Conservation (phyloP, 2,113 vertebrate genomes). For the Forbesichthys papilliferus region DNA sequence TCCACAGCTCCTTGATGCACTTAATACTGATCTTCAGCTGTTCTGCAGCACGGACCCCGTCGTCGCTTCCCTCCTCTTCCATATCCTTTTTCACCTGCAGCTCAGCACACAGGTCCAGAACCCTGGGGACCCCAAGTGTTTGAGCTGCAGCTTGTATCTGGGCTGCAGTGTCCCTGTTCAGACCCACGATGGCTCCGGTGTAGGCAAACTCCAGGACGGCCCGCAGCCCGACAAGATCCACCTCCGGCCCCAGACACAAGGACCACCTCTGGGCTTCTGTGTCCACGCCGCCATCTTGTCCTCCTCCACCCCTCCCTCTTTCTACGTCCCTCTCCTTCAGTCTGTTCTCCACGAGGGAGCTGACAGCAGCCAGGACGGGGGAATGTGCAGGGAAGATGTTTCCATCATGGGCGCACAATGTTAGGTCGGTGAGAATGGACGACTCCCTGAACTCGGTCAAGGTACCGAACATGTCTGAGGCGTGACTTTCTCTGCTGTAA, state of each 20-base stretch:
- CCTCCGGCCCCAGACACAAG: slow-evolving; percentile 50
- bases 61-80: background rate
- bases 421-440: slow-evolving; percentile 71
- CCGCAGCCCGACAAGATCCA: slow-evolving; percentile 66
- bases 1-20: slow-evolving; percentile 72
- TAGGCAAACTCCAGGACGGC: slow-evolving; percentile 86
- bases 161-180: slow-evolving; percentile 19
- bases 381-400: slow-evolving; percentile 64
- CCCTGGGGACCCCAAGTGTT: slow-evolving; percentile 67
- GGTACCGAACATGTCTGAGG: slow-evolving; percentile 60
- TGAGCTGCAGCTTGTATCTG: slow-evolving; percentile 74
- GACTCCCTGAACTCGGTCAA: slow-evolving; percentile 68
- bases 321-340: background rate
- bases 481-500: slow-evolving; percentile 54
- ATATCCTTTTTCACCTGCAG: slow-evolving; percentile 22
- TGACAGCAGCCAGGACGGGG: slow-evolving; percentile 76
- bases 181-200: slow-evolving; percentile 65
- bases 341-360: slow-evolving; percentile 59
- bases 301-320: background rate
- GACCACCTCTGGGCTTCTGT: slow-evolving; percentile 20
- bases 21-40: slow-evolving; percentile 73
- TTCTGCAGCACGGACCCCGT: slow-evolving; percentile 58
- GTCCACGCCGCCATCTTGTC: background rate
- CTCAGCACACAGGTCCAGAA: slow-evolving; percentile 44
- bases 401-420: slow-evolving; percentile 51